Conservation (phyloP, 1,140 invertebrate species). For the Pseudoatta argentina region DNA sequence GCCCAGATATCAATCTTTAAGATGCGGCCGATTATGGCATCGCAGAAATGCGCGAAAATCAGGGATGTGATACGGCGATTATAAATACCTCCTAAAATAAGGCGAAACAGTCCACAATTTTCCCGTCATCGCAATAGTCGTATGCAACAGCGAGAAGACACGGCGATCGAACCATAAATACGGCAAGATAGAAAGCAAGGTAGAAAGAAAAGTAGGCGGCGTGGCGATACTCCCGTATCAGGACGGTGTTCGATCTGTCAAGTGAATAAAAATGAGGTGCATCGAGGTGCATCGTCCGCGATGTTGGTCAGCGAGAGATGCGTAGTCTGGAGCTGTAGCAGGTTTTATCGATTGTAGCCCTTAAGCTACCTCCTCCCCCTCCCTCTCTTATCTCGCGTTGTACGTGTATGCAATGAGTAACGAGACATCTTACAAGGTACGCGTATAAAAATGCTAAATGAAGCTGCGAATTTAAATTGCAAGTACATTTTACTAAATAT, state of each 20-base stretch:
- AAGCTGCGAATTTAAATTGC: constrained; percentile 16
- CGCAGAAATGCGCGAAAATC: constrained; percentile 33
- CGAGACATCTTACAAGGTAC: neutral
- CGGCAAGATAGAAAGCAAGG: neutral
- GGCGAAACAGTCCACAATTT: neutral
- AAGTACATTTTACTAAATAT: constrained; percentile 6
- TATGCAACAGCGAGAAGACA: neutral
- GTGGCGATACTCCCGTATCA: constrained; percentile 11
- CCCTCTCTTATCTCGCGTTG: neutral
- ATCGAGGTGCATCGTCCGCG: constrained; percentile 35
- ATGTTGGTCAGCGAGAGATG: constrained; percentile 28
- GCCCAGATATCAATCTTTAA: constrained; percentile 59
- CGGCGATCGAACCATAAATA: constrained; percentile 18
- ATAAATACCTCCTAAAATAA: constrained; percentile 9
- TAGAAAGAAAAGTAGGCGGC: neutral
- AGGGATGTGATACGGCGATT: neutral
- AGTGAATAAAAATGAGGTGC: constrained; percentile 52
- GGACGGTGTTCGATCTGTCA: constrained; percentile 43
- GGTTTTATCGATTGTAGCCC: constrained; percentile 22
- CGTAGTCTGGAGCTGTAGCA: neutral
- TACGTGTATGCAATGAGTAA: neutral
- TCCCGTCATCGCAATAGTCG: neutral
- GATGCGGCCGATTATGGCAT: constrained; percentile 2
- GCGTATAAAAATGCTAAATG: constrained; percentile 23
- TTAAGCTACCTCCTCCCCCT: neutral